A percentile compares a stretch with the other conserved stretches of the same genome.
These are phyloP conservation scores for Coelinius sp. DNA, from an alignment of 2,888 invertebrate species.

Conservation along the genomic window DNA sequence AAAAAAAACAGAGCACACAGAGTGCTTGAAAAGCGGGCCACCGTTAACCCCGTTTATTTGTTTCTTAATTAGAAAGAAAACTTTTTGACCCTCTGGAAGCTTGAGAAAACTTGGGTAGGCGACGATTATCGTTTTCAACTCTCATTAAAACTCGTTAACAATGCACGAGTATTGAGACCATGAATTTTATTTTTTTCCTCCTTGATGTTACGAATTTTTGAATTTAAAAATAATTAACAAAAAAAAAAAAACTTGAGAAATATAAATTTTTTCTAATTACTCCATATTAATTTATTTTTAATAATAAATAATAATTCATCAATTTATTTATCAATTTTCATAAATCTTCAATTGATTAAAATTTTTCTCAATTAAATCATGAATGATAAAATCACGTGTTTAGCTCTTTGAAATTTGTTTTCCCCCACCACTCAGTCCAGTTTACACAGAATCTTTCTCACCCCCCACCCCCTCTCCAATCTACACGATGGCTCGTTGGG, in stretches of 20 bases:
- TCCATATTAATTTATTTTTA: too few relatives aligned
- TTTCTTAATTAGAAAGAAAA: slow-evolving; percentile 69
- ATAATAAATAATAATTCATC: too few relatives aligned
- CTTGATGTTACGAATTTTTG: slow-evolving; percentile 1
- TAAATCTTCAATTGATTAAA: too few relatives aligned
- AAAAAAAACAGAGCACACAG: neutral
- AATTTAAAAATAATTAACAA: slow-evolving; percentile 2
- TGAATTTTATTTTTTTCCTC: neutral
- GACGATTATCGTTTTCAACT: slow-evolving; percentile 10
- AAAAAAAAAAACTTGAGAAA: neutral
- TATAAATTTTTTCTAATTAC: too few relatives aligned
- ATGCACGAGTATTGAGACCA: slow-evolving; percentile 19
- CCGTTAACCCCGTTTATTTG: slow-evolving; percentile 62
- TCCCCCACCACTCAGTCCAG: neutral
- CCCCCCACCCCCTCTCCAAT: slow-evolving; percentile 16
- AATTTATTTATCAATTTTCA: too few relatives aligned
- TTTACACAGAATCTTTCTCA: neutral
- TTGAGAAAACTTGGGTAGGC: neutral
- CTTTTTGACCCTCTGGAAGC: slow-evolving; percentile 55
- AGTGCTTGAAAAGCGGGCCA: slow-evolving; percentile 2
- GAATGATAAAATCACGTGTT: neutral
- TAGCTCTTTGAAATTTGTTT: neutral
- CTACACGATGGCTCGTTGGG: slow-evolving; percentile 48
- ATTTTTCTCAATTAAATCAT: neutral
- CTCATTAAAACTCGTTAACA: slow-evolving; percentile 68